Evolutionary conservation across 2,797 vertebrate species (phyloP).

Genomic region (Schizopygopsis pylzovi): DNA sequence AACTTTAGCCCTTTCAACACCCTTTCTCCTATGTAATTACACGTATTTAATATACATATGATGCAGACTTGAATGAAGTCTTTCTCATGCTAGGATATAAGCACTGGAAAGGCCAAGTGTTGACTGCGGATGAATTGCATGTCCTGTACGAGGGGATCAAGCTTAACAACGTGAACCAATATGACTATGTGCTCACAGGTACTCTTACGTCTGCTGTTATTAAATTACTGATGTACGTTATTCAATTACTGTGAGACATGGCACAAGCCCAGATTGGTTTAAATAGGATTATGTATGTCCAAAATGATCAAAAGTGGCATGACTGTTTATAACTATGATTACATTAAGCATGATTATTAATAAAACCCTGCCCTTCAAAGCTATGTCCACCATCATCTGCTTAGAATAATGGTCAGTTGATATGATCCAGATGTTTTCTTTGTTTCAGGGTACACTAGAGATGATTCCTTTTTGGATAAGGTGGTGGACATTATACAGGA

Average conservation of each 20-base stretch:
- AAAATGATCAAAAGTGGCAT: neutral
- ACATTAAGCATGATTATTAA: neutral
- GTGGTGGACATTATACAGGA: constrained; percentile 94
- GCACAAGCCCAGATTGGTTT: neutral
- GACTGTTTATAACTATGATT: neutral
- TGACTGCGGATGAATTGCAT: constrained; percentile 88
- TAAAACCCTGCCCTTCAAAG: neutral
- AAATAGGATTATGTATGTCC: neutral
- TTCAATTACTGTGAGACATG: neutral
- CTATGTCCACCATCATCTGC: neutral
- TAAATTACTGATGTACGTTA: neutral
- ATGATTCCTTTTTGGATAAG: constrained; percentile 89
- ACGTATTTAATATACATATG: neutral
- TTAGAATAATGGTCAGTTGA: neutral
- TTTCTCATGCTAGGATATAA: constrained; percentile 79
- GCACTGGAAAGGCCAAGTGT: constrained; percentile 94
- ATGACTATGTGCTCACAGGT: constrained; percentile 87
- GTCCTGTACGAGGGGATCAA: constrained; percentile 90
- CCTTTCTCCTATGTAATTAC: neutral
- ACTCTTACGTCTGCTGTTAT: neutral
- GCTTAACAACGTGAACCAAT: constrained; percentile 87
- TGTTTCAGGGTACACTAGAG: constrained; percentile 88
- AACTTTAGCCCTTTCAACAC: neutral
- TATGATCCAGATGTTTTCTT: neutral
- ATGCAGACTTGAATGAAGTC: neutral